Percentiles rank a stretch among this genome's conserved stretches.
Conservation (phyloP, 2,888 invertebrate species). For the Watsonalla binaria region DNA sequence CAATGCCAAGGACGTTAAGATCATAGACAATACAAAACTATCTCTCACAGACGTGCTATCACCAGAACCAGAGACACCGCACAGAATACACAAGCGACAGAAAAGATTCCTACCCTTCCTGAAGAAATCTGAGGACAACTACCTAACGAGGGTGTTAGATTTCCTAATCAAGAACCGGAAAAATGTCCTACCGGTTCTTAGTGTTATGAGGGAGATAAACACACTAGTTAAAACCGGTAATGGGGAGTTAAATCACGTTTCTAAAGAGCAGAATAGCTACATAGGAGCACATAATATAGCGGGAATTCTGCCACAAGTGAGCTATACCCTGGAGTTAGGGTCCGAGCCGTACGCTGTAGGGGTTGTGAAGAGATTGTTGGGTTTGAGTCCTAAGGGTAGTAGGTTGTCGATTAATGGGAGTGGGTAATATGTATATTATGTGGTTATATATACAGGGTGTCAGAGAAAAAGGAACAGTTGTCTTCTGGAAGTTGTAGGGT, state of each 20-base stretch:
- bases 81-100: constrained; percentile 26
- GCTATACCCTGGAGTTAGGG: constrained; percentile 47
- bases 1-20: constrained; percentile 1
- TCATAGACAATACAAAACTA: not conserved
- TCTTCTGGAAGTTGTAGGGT: no score
- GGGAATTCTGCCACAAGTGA: constrained; percentile 23
- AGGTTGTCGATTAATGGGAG: constrained; percentile 40
- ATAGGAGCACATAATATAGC: constrained; percentile 36
- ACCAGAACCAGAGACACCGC: constrained; percentile 6
- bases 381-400: constrained; percentile 41
- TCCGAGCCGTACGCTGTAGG: constrained; percentile 34
- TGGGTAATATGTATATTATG: no score
- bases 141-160: constrained; percentile 43
- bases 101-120: constrained; percentile 49
- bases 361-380: constrained; percentile 49
- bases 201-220: constrained; percentile 54
- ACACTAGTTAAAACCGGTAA: constrained; percentile 52
- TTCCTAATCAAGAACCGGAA: constrained; percentile 45
- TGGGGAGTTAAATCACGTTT: constrained; percentile 47
- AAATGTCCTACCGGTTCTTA: constrained; percentile 46
- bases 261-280: constrained; percentile 51
- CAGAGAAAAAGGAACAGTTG: no score
- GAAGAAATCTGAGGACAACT: constrained; percentile 32
- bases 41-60: not conserved
- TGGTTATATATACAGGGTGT: no score